phyloP scores from a whole-genome alignment of 2,888 invertebrate species.

The Smittia aterrima region DNA sequence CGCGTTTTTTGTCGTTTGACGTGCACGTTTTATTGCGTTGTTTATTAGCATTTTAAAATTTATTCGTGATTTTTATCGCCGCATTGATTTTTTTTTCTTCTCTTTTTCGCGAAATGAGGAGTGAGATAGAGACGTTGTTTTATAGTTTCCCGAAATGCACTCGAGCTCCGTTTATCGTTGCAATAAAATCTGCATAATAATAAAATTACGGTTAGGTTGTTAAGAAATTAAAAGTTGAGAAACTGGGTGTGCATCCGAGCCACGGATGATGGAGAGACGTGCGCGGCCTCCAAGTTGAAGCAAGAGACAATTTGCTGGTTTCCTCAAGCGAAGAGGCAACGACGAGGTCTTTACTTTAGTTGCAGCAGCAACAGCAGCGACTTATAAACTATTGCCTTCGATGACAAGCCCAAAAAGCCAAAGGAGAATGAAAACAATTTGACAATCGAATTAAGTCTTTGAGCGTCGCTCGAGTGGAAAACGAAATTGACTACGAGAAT shows the following conservation, averaged over 20 bases:
- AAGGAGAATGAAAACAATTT: background rate
- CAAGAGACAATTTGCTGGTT: background rate
- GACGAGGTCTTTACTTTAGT: background rate
- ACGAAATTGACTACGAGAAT: background rate
- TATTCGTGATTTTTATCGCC: slow-evolving; percentile 37
- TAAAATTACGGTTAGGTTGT: slow-evolving; percentile 36
- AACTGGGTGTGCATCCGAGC: slow-evolving; percentile 30
- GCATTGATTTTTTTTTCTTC: slow-evolving; percentile 34
- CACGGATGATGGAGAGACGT: background rate
- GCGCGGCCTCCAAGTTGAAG: background rate
- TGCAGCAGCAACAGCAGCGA: background rate
- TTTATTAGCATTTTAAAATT: slow-evolving; percentile 33
- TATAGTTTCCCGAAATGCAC: slow-evolving; percentile 34
- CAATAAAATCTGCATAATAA: slow-evolving; percentile 40
- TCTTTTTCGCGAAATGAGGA: background rate
- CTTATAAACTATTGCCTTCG: no score
- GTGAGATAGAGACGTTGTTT: background rate
- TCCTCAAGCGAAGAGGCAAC: slow-evolving; percentile 1
- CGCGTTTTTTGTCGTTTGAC: slow-evolving; percentile 30
- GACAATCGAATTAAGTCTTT: background rate
- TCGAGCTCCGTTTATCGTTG: slow-evolving; percentile 10
- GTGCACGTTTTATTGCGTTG: slow-evolving; percentile 38
- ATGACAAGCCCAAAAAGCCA: background rate
- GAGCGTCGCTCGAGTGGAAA: background rate
- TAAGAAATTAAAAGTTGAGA: slow-evolving; percentile 39